Percentiles rank a stretch among this genome's conserved stretches.
Evolutionary conservation across 1,140 invertebrate species (phyloP).

Genomic region (Protaetia brevitarsis): DNA sequence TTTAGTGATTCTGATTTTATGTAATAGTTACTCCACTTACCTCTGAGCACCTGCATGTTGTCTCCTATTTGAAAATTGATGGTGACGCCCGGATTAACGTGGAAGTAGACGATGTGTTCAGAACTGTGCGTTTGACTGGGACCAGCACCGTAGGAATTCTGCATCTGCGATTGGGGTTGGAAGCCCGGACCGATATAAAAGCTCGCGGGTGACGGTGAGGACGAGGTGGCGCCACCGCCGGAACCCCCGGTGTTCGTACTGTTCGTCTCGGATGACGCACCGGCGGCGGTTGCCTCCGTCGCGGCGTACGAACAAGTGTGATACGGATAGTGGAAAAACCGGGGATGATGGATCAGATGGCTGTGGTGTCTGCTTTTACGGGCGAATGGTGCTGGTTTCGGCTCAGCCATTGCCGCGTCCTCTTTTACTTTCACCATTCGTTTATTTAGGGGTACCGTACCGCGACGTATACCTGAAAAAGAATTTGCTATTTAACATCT

Average conservation of each 20-base stretch:
- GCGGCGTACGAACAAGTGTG: constrained; percentile 48
- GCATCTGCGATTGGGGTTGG: constrained; percentile 48
- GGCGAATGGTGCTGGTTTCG: constrained; percentile 23
- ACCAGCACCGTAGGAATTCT: constrained; percentile 31
- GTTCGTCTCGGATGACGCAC: constrained; percentile 25
- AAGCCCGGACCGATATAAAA: constrained; percentile 55
- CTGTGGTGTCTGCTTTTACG: constrained; percentile 32
- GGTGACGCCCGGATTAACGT: constrained; percentile 67
- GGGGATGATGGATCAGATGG: constrained; percentile 39
- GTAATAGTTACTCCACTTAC: too few relatives aligned
- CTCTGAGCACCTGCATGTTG: constrained; percentile 63
- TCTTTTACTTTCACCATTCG: constrained; percentile 48
- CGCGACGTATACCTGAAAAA: constrained; percentile 24
- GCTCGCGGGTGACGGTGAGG: constrained; percentile 44
- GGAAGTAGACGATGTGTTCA: constrained; percentile 64
- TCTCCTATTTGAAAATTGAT: constrained; percentile 65
- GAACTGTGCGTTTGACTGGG: constrained; percentile 39
- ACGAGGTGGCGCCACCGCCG: constrained; percentile 33
- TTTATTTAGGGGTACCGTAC: constrained; percentile 18
- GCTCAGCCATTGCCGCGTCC: constrained; percentile 41
- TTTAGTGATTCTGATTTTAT: too few relatives aligned
- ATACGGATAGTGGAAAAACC: constrained; percentile 45
- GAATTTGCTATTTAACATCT: too few relatives aligned
- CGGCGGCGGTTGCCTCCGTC: constrained; percentile 30
- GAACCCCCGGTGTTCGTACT: constrained; percentile 29